Evolutionary conservation across 1,140 invertebrate species (phyloP), one percentile per base, ranked within the genome.

Genomic region (Aleiodes sp.): DNA sequence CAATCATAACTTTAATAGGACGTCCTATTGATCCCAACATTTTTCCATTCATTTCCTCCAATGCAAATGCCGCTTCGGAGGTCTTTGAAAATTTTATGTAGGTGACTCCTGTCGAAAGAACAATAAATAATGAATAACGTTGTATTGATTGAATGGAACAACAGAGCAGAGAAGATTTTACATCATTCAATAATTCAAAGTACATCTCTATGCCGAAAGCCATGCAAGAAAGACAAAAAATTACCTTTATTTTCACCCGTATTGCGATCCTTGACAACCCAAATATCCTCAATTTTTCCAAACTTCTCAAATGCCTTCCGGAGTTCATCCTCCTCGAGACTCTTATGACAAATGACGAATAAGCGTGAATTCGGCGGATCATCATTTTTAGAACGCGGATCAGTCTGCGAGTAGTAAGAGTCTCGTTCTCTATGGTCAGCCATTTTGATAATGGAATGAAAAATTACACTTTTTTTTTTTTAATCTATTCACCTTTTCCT

Each of bases 1-100:
- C 94, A 75, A 96, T 92, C 87, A 96, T 91, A 60, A 97, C 96
- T 90, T 97, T 97, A 1, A 97, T 88, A 10, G 93, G 94, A 80
- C 94, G 90, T 21, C 90, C 90, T 61, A 91, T 88, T 70, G 89
- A 90, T 46, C 89, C 90, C 63, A 97, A 88, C 71, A 88, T 89
- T 84, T 93, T 93, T 8, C 94, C 93, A 85, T 97, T 96, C 91
- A 97, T 93, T 75, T 92, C 91, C 84, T 95, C 92, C 65, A 95
- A 89, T 9, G 94, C 94, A 66, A 88, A 87, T 2, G 94, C 94
- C 12, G 94, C 94, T 83, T 94, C 92, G 0, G 94, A 94, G 1
- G 94, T 95, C 86, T 95, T 96, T 0, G 88, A 88, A 83, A 91
- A 96, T 84, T 96, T 95, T 2, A 96, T 91, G 77, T 95, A 96